These are phyloP conservation scores for Drosophila fuyamai DNA, from an alignment of 1,140 invertebrate species.

Conservation along the genomic window DNA sequence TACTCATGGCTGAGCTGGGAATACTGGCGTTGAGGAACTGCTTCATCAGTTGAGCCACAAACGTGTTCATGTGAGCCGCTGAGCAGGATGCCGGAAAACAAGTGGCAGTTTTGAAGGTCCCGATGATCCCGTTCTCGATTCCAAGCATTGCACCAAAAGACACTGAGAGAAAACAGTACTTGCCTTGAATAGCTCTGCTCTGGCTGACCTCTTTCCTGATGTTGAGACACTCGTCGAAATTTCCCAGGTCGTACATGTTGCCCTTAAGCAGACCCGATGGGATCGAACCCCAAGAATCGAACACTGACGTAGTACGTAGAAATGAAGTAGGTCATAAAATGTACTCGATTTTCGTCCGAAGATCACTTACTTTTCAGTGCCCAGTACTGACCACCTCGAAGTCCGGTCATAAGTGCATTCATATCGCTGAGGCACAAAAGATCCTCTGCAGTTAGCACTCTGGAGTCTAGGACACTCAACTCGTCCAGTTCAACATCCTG, in stretches of 20 bases:
- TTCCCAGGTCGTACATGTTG: constrained; percentile 52
- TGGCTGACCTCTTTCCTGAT: constrained; percentile 11
- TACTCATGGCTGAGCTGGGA: neutral
- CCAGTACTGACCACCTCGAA: constrained; percentile 11
- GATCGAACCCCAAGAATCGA: constrained; percentile 57
- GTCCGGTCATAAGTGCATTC: neutral
- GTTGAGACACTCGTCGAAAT: constrained; percentile 58
- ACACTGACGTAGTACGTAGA: constrained; percentile 29
- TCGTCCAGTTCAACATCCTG: constrained; percentile 1
- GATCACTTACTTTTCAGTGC: constrained; percentile 32
- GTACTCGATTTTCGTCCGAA: no score
- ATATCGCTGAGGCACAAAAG: constrained; percentile 15
- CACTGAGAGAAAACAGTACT: constrained; percentile 39
- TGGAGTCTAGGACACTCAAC: neutral
- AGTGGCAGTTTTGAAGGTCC: neutral
- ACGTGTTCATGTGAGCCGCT: constrained; percentile 14
- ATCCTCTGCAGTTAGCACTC: constrained; percentile 1
- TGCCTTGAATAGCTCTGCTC: constrained; percentile 27
- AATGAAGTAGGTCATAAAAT: neutral
- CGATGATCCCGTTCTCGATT: neutral
- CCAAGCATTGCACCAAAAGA: neutral
- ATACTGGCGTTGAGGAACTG: constrained; percentile 13
- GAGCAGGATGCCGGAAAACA: constrained; percentile 33
- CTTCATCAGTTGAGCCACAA: neutral
- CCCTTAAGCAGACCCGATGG: constrained; percentile 19